Percentiles rank a stretch among this genome's conserved stretches.
Conservation (phyloP, 2,113 vertebrate species). For the Gambusia affinis region DNA sequence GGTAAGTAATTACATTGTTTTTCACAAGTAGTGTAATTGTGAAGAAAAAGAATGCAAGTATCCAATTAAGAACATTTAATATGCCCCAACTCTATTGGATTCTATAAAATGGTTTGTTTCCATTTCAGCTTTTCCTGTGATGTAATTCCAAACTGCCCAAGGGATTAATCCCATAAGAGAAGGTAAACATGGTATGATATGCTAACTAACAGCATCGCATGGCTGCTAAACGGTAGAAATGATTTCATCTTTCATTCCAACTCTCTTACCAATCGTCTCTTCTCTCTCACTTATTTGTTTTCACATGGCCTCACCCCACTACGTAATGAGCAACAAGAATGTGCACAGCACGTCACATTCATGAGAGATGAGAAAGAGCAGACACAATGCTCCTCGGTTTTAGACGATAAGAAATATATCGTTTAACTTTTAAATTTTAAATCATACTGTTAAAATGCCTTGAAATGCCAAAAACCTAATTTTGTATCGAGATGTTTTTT, state of each 20-base stretch:
- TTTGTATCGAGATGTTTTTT: no score
- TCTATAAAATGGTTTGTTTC: background rate
- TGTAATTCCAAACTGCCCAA: background rate
- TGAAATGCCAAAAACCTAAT: no score
- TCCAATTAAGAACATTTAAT: background rate
- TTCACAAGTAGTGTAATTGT: background rate
- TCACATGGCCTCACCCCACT: constrained; percentile 47
- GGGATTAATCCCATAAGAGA: background rate
- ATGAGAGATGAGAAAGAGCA: constrained; percentile 8
- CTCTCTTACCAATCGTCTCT: constrained; percentile 8
- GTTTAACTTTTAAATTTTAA: no score
- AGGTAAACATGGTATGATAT: background rate
- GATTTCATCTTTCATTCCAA: constrained; percentile 12
- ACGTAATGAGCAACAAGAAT: constrained; percentile 49
- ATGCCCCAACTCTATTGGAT: background rate
- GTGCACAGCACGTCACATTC: constrained; percentile 23
- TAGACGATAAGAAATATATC: no score
- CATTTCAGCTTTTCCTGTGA: background rate
- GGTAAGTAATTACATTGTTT: background rate
- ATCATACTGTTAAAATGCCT: no score
- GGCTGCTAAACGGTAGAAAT: constrained; percentile 14
- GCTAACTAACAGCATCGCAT: background rate
- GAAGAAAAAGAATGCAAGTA: background rate
- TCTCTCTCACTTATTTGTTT: constrained; percentile 29
- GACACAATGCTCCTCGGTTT: no score